Conservation (phyloP, 2,113 vertebrate genomes). For the Mungos mungo region DNA sequence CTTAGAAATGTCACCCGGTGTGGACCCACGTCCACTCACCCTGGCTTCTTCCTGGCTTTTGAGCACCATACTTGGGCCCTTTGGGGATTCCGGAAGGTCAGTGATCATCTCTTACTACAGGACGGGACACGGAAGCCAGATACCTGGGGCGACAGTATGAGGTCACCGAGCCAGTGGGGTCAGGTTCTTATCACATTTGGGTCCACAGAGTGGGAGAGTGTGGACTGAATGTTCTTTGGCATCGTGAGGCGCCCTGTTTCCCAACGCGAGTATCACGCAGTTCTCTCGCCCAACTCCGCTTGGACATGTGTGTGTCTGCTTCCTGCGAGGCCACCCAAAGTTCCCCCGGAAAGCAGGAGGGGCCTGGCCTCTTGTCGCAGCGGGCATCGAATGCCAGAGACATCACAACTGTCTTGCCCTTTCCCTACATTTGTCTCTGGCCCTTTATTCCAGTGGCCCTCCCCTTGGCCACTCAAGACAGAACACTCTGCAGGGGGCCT, state of each 20-base stretch:
- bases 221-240: neutral
- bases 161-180: neutral
- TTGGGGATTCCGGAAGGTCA: neutral
- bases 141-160: neutral
- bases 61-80: neutral
- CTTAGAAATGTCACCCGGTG: neutral
- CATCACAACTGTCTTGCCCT: neutral
- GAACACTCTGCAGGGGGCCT: neutral
- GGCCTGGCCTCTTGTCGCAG: neutral
- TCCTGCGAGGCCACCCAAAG: neutral
- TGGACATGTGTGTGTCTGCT: neutral
- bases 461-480: neutral
- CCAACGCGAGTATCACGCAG: neutral
- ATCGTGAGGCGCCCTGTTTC: neutral
- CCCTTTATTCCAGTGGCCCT: neutral
- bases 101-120: neutral
- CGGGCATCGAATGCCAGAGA: neutral
- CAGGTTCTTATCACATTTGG: neutral
- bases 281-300: neutral
- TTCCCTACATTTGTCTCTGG: neutral
- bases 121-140: neutral
- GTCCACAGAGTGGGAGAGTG: neutral
- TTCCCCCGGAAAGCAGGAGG: neutral
- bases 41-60: neutral
- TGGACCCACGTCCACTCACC: rapidly evolving